Evolutionary conservation across 2,113 vertebrate genomes (phyloP), one percentile per base, ranked within the genome.

Genomic region (Ictidomys tridecemlineatus): DNA sequence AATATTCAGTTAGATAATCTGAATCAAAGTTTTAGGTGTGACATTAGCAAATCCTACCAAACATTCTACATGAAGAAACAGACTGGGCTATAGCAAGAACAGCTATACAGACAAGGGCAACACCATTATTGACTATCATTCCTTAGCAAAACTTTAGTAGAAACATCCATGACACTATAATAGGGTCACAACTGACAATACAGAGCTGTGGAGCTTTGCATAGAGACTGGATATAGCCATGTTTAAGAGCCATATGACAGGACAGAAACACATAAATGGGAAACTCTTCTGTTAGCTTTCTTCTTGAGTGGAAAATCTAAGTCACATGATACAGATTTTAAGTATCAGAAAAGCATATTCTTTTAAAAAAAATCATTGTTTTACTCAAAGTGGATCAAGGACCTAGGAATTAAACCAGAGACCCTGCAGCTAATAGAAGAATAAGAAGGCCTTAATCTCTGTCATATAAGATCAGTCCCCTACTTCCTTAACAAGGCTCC

Each of bases 1-100:
- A 30, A 37, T 28, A 18, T 76, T 77, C 22, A 72, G 17, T 39
- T 67, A 85, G 32, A 82, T 37, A 51, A 67, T 12, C 45, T 58
- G 45, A 92, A 89, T 42, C n/a, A 28, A 74, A 73, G 17, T 32
- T 30, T 34, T 37, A 12, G 45, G 12, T 84, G 4, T n/a, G 30
- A 1, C 9, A 45, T 61, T 28, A 86, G 37, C 20, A 73, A 82
- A 48, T 39, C 14, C 78, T 30, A 37, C 8, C 42, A 61, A 53
- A 18, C 9, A 85, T 74, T 51, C 17, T 51, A 9, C 22, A 22
- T 2, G 0, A 0, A 30, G 17, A n/a, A 6, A 1, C 0, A 37
- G 22, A 32, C 10, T 45, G 45, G 12, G 7, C 8, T 17, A 51
- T 4, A 0, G 0, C 65, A 12, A 37, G 13, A 56, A 16, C 39